phyloP scores from a whole-genome alignment of 2,888 invertebrate genomes.

The Hydropsyche betteni region DNA sequence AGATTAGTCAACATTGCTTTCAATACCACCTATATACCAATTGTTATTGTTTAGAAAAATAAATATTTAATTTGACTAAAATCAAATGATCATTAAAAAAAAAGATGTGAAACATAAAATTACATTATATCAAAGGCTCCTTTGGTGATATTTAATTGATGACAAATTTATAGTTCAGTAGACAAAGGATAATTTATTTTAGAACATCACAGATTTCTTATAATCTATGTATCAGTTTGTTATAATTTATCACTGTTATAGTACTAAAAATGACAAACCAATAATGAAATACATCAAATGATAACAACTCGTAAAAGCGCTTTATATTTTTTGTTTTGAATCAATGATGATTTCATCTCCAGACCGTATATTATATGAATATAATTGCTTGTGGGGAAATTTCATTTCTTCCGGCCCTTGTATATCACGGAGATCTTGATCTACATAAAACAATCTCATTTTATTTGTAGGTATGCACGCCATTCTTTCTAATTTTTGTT shows the following conservation, averaged over 20 bases:
- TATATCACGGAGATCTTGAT: conserved; percentile 77
- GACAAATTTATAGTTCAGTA: not conserved
- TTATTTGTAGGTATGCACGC: conserved; percentile 83
- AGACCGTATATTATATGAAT: conserved; percentile 88
- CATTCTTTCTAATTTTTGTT: conserved; percentile 79
- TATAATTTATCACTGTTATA: conserved; percentile 1
- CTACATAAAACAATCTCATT: conserved; percentile 90
- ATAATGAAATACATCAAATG: not conserved
- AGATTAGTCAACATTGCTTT: too few relatives aligned
- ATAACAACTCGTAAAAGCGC: not conserved
- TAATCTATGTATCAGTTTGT: not conserved
- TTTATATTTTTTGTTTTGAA: conserved; percentile 72
- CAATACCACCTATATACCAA: too few relatives aligned
- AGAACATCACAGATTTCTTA: conserved; percentile 13
- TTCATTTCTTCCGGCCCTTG: conserved; percentile 90
- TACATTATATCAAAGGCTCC: conserved; percentile 15
- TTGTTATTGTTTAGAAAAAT: too few relatives aligned
- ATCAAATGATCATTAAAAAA: too few relatives aligned
- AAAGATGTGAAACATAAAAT: too few relatives aligned
- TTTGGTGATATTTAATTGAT: conserved; percentile 24
- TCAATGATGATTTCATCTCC: conserved; percentile 93
- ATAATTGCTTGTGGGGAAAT: conserved; percentile 87
- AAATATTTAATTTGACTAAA: too few relatives aligned
- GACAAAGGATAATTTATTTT: not conserved
- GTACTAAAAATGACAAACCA: not conserved